Conservation (phyloP, 1,140 invertebrate genomes). For the Sarcophaga bullata region DNA sequence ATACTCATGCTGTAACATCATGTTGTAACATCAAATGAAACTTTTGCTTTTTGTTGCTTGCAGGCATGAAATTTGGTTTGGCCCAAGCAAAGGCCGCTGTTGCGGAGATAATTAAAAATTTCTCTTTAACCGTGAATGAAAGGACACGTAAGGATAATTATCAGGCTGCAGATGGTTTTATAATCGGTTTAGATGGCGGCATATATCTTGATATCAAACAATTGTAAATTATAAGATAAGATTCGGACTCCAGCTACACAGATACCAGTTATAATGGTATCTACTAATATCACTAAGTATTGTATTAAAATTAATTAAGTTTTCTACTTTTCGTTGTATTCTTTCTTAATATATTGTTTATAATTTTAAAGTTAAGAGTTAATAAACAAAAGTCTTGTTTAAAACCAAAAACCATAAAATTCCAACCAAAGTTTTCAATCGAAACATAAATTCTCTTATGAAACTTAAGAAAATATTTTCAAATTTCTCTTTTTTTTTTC, state of each 20-base stretch:
- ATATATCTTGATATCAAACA: constrained; percentile 42
- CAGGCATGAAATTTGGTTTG: constrained; percentile 56
- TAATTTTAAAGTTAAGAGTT: no score
- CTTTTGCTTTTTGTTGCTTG: neutral
- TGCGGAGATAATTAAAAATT: constrained; percentile 51
- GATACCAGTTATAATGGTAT: neutral
- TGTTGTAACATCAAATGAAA: neutral
- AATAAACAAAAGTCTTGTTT: no score
- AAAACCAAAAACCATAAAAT: no score
- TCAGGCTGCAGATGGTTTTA: constrained; percentile 43
- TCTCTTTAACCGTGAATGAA: constrained; percentile 50
- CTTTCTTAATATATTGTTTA: no score
- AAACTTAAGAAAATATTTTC: no score
- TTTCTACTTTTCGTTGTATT: neutral
- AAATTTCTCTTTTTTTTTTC: no score
- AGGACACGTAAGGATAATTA: constrained; percentile 55
- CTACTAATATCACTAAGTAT: neutral
- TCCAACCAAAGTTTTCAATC: no score
- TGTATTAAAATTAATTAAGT: constrained; percentile 12
- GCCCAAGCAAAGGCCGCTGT: constrained; percentile 55
- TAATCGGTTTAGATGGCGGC: constrained; percentile 48
- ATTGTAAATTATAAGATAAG: neutral
- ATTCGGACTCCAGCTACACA: no score
- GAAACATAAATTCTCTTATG: no score
- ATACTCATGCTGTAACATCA: neutral